These are phyloP conservation scores for Tachina lurida DNA, from an alignment of 2,888 invertebrate genomes.

Conservation along the genomic window DNA sequence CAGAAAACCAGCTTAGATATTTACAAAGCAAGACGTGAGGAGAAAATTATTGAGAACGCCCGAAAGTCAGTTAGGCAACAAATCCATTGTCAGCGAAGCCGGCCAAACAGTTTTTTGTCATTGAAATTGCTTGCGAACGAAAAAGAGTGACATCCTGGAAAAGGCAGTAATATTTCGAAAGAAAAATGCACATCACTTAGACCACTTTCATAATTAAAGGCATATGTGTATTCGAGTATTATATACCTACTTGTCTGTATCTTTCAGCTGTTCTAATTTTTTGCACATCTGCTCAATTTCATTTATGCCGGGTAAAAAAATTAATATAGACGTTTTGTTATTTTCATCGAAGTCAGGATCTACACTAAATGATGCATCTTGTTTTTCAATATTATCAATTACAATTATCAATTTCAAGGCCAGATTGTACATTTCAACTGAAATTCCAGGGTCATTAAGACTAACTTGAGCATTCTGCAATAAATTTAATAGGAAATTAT, in stretches of 20 bases:
- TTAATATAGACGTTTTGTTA: conserved; percentile 86
- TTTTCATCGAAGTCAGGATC: conserved; percentile 81
- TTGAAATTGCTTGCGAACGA: no score
- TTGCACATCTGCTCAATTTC: conserved; percentile 91
- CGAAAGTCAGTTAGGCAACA: no score
- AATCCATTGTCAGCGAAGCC: no score
- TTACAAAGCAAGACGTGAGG: no score
- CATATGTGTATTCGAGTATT: no score
- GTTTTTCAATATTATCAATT: conserved; percentile 83
- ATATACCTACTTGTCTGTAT: conserved; percentile 70
- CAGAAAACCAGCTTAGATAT: no score
- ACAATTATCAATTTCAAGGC: conserved; percentile 85
- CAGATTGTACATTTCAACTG: conserved; percentile 85
- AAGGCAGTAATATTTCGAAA: no score
- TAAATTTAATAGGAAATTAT: conserved; percentile 16
- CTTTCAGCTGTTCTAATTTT: conserved; percentile 77
- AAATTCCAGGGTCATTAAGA: conserved; percentile 85
- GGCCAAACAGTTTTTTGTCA: no score
- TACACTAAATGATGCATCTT: conserved; percentile 81
- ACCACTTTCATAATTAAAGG: no score
- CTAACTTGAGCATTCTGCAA: conserved; percentile 83
- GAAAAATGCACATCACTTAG: neutral
- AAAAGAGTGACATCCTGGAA: no score
- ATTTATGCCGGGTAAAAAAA: conserved; percentile 94
- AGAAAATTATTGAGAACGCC: no score